These are phyloP conservation scores for Pristionchus arcanus DNA, from an alignment of 2,888 invertebrate genomes.

Conservation along the genomic window DNA sequence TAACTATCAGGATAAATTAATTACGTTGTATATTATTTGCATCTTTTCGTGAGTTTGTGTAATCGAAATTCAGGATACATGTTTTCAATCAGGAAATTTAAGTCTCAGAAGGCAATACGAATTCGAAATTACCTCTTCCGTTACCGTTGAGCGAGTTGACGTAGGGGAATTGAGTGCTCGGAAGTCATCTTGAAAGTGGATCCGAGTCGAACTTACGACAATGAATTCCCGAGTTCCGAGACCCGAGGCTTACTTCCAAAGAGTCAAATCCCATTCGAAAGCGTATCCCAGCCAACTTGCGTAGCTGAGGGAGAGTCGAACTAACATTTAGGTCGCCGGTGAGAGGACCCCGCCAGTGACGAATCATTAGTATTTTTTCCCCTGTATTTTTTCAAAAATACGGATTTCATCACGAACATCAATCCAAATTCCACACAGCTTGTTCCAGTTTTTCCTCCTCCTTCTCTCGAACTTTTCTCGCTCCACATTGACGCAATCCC, in stretches of 20 bases:
- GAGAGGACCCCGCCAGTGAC: too few relatives aligned
- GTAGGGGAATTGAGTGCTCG: neutral
- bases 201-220: neutral
- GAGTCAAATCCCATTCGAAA: too few relatives aligned
- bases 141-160: neutral
- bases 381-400: too few relatives aligned
- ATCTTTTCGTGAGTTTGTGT: too few relatives aligned
- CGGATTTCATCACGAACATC: too few relatives aligned
- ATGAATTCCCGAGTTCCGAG: neutral
- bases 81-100: conserved; percentile 11
- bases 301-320: too few relatives aligned
- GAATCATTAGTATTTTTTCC: too few relatives aligned
- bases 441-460: neutral
- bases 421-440: too few relatives aligned
- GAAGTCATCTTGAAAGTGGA: neutral
- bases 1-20: neutral
- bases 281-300: too few relatives aligned
- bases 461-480: neutral
- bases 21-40: neutral
- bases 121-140: neutral
- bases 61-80: too few relatives aligned
- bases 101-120: neutral
- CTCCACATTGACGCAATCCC: conserved; percentile 26
- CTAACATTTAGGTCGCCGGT: too few relatives aligned
- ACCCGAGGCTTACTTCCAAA: neutral